phyloP scores from a whole-genome alignment of 2,888 invertebrate species.

The Leptopilina myrica region DNA sequence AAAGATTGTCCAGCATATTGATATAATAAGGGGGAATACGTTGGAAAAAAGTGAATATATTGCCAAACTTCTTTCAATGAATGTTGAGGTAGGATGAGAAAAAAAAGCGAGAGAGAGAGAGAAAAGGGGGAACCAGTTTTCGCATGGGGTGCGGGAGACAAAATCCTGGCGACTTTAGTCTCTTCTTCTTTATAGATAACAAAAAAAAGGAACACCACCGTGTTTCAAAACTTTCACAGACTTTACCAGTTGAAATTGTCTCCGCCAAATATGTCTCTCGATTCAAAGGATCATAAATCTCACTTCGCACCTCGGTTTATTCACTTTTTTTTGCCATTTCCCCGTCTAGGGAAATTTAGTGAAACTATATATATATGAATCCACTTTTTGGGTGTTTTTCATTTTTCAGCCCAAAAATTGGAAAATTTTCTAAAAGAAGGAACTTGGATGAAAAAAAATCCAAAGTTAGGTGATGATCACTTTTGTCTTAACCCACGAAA shows the following conservation, averaged over 20 bases:
- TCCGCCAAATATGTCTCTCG: slow-evolving; percentile 48
- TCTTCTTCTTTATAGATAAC: not conserved
- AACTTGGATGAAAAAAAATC: no score
- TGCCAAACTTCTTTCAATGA: slow-evolving; percentile 40
- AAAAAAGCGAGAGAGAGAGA: no score
- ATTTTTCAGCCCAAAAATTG: no score
- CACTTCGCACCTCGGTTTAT: slow-evolving; percentile 6
- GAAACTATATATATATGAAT: no score
- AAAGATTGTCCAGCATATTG: slow-evolving; percentile 51
- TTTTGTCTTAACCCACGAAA: no score
- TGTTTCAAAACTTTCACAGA: slow-evolving; percentile 52
- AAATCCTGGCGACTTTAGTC: slow-evolving; percentile 23
- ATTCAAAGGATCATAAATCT: slow-evolving; percentile 46
- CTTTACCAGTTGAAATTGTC: slow-evolving; percentile 46
- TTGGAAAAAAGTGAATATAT: slow-evolving; percentile 44
- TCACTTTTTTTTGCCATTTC: not conserved
- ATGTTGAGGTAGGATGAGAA: no score
- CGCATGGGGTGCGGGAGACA: slow-evolving; percentile 22
- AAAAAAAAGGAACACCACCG: slow-evolving; percentile 41
- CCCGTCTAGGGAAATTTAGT: no score
- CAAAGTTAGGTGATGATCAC: no score
- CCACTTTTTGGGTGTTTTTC: no score
- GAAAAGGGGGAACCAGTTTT: slow-evolving; percentile 41
- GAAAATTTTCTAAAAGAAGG: no score
- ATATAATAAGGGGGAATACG: slow-evolving; percentile 45